Conservation (phyloP, 2,797 vertebrate species). For the Anguilla marmorata region DNA sequence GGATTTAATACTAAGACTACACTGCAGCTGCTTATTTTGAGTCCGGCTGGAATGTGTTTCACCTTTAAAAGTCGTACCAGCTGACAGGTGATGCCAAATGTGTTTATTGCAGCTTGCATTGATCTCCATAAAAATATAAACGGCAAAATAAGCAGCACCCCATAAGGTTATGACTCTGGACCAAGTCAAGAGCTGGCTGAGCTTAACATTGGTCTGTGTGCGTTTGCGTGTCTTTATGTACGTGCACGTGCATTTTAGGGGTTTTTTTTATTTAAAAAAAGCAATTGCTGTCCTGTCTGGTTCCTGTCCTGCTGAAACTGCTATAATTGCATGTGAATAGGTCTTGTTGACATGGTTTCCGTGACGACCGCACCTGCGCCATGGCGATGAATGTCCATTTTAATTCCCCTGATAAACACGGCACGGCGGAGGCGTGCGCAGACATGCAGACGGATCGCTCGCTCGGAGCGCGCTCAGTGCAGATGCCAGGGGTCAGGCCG, state of each 20-base stretch:
- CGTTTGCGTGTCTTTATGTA: background rate
- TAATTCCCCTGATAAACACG: constrained; percentile 21
- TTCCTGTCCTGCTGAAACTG: constrained; percentile 54
- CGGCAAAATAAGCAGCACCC: background rate
- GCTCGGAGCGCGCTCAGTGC: background rate
- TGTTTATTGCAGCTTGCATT: background rate
- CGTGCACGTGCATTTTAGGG: background rate
- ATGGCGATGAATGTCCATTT: background rate
- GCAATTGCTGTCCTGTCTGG: constrained; percentile 52
- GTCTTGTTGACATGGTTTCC: constrained; percentile 46
- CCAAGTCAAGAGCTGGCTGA: background rate
- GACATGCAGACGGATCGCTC: background rate
- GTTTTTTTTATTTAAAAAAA: background rate
- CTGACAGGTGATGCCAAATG: constrained; percentile 14
- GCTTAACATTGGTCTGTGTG: background rate
- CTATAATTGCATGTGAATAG: constrained; percentile 44
- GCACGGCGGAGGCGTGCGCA: background rate
- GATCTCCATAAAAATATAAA: background rate
- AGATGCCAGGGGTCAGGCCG: background rate
- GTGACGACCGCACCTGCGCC: constrained; percentile 36
- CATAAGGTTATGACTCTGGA: background rate
- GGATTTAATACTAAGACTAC: background rate
- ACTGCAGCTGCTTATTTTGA: background rate
- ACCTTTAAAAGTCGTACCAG: background rate
- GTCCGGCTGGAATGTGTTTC: background rate